phyloP scores from a whole-genome alignment of 2,797 vertebrate species.

The Petrocephalus schoutedeni region DNA sequence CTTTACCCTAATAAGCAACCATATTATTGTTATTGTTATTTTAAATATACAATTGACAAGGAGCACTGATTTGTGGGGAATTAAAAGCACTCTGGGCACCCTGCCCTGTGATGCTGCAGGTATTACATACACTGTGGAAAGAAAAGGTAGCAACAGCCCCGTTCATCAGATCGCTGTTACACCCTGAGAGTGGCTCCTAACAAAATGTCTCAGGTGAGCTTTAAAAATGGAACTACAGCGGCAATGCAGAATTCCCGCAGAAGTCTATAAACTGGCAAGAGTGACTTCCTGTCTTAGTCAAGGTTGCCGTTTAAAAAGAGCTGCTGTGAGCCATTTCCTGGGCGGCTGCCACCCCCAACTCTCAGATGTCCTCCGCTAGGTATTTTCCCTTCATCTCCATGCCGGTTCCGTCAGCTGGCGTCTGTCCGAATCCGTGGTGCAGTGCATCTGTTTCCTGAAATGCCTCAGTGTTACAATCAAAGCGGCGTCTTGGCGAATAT shows the following conservation, averaged over 20 bases:
- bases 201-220: neutral
- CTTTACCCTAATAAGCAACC: no score
- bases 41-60: neutral
- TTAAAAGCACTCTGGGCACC: neutral
- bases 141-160: neutral
- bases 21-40: no score
- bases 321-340: neutral
- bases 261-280: neutral
- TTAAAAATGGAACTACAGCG: neutral
- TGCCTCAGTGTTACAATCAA: neutral
- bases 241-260: neutral
- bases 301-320: neutral
- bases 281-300: neutral
- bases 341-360: neutral
- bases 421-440: neutral
- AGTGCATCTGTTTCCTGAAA: neutral
- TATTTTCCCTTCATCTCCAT: neutral
- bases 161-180: neutral
- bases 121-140: neutral
- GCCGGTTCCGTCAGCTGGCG: neutral
- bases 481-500: neutral
- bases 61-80: neutral
- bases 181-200: neutral
- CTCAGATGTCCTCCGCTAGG: neutral
- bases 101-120: slow-evolving; percentile 5